Percentiles rank a stretch among this genome's conserved stretches.
Conservation (phyloP, 2,113 vertebrate genomes). For the Pelodiscus sinensis region DNA sequence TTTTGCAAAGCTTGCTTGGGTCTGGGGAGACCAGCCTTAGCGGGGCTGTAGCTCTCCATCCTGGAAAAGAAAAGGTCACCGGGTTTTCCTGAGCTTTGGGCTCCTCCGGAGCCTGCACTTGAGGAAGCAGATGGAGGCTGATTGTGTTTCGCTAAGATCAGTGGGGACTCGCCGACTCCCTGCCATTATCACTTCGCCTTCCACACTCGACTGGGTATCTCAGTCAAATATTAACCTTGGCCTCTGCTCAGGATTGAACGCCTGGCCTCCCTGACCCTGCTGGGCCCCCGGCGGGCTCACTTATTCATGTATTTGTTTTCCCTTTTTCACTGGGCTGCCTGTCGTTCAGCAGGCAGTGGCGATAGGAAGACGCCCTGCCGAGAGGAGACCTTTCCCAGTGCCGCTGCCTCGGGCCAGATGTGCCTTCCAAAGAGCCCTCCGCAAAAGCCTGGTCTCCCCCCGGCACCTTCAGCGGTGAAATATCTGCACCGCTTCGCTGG, state of each 20-base stretch:
- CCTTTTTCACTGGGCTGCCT: not conserved
- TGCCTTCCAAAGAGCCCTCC: not conserved
- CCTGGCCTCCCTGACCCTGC: not conserved
- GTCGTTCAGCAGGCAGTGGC: not conserved
- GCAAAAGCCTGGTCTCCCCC: not conserved
- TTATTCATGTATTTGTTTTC: not conserved
- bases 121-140: not conserved
- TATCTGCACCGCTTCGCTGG: not conserved
- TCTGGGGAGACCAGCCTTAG: not conserved
- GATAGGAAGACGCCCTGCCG: not conserved
- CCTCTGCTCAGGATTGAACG: not conserved
- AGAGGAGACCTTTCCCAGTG: not conserved
- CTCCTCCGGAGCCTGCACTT: not conserved
- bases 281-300: slow-evolving; percentile 10
- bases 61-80: not conserved
- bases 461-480: accelerated
- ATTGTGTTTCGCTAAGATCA: not conserved
- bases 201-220: slow-evolving; percentile 16
- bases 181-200: slow-evolving; percentile 22
- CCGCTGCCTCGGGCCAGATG: not conserved
- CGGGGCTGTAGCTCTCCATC: not conserved
- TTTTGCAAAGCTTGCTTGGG: too few species aligned
- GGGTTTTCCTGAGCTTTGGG: not conserved
- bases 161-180: not conserved
- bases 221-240: slow-evolving; percentile 54